phyloP scores from a whole-genome alignment of 2,888 invertebrate species.

The Sesia apiformis region DNA sequence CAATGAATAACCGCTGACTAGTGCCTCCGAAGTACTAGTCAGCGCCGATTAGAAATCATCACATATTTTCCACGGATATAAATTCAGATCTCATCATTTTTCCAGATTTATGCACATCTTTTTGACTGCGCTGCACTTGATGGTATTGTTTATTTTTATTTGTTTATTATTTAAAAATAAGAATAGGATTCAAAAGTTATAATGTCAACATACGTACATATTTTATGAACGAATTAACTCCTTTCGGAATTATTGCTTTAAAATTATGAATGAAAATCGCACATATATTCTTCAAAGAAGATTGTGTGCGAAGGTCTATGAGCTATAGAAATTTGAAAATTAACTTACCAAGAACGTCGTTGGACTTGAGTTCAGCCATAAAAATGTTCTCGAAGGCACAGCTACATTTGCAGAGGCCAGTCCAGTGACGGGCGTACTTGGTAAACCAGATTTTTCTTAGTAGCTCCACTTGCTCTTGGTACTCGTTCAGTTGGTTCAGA shows the following conservation, averaged over 20 bases:
- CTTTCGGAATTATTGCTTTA: too few relatives aligned
- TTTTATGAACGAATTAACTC: too few relatives aligned
- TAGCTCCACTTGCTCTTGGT: constrained; percentile 70
- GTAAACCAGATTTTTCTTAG: constrained; percentile 86
- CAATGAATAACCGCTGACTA: not conserved
- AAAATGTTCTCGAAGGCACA: constrained; percentile 96
- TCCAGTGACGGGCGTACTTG: constrained; percentile 86
- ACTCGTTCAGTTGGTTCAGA: constrained; percentile 78
- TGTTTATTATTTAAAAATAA: too few relatives aligned
- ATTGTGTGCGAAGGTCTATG: not conserved
- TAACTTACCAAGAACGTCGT: constrained; percentile 77
- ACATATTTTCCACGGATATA: too few relatives aligned
- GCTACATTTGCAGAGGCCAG: constrained; percentile 85
- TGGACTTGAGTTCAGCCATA: constrained; percentile 88
- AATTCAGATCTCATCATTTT: too few relatives aligned
- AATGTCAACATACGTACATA: too few relatives aligned
- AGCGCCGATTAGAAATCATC: too few relatives aligned
- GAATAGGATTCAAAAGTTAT: too few relatives aligned
- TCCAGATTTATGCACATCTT: too few relatives aligned
- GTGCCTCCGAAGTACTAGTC: not conserved
- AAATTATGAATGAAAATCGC: too few relatives aligned
- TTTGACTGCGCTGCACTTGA: too few relatives aligned
- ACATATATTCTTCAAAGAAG: not conserved
- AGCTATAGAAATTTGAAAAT: not conserved
- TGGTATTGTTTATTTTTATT: too few relatives aligned